Base-by-base conservation (phyloP, 2,888 invertebrate genomes). In the Seira musarum region DNA sequence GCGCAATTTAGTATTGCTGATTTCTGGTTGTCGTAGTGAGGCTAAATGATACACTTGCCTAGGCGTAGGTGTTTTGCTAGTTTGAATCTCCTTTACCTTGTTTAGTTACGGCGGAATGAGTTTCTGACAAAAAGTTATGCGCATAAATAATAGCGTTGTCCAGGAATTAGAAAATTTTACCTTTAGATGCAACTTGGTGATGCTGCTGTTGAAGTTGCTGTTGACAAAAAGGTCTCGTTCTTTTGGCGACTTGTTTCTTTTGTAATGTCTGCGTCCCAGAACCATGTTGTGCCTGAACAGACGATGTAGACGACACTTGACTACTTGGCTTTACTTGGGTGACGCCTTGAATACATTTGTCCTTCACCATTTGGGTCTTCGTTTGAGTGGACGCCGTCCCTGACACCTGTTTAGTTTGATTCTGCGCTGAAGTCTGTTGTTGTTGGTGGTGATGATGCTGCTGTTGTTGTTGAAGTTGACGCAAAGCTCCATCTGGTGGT, bases 171-270 rank as follows among this genome's bases (percentile, higher is more conserved):
- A n/a, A n/a, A n/a, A n/a, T 22, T 35, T 71, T 79, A 63, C 67
- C 72, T 61, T 73, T 66, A 22, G 73, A 73, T 1, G 78, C 40
- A 57, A 68, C 68, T 64, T 72, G 79, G 8, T 64, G 70, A 19
- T 77, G 69, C 8, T 53, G 49, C 2, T 67, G 76, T 13, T 60
- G 67, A 61, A 64, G 80, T 15, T 64, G 80, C 46, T 78, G 74
- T 71, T 80, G 85, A 75, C 85, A 82, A 79, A 87, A 85, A 2
- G 85, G 85, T 57, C 87, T 66, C 2, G 84, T 84, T 69, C 87
- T 68, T 67, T 87, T 87, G 53, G 85, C 85, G 46, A 83, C 80
- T 67, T 84, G 83, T 49, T 85, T 85, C 66, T 85, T 85, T 40
- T 73, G 70, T 22, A 63, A 64, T n/a, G 80, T 78, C 49, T 74